phyloP scores from a whole-genome alignment of 2,888 invertebrate species.

The Scelioninae gen. 2 region DNA sequence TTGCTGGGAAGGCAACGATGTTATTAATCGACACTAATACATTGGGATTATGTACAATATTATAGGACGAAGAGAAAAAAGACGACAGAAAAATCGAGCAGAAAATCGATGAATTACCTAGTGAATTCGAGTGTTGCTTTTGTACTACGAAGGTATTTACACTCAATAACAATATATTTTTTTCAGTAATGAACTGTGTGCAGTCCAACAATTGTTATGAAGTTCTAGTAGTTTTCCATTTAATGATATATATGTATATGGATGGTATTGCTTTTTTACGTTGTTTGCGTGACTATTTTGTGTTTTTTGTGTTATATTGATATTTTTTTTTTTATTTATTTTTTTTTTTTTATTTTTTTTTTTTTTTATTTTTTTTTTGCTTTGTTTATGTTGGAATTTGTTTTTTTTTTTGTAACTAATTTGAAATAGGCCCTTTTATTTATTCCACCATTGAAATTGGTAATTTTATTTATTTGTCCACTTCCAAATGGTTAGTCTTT shows the following conservation, averaged over 20 bases:
- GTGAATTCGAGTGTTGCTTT: slow-evolving; percentile 98
- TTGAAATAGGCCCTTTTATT: too few relatives aligned
- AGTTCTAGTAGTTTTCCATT: slow-evolving; percentile 46
- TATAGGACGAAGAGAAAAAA: slow-evolving; percentile 81
- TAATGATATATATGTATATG: slow-evolving; percentile 49
- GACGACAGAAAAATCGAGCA: slow-evolving; percentile 78
- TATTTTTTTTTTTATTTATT: too few relatives aligned
- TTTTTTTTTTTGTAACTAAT: too few relatives aligned
- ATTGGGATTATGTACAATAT: slow-evolving; percentile 68
- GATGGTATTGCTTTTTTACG: slow-evolving; percentile 36
- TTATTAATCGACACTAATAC: slow-evolving; percentile 54
- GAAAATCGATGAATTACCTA: slow-evolving; percentile 91
- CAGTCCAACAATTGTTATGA: slow-evolving; percentile 54
- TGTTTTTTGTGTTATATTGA: too few relatives aligned
- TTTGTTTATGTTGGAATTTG: too few relatives aligned
- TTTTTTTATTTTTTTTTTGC: too few relatives aligned
- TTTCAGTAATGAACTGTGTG: slow-evolving; percentile 56
- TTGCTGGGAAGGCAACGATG: slow-evolving; percentile 32
- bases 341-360: too few relatives aligned
- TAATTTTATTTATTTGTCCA: too few relatives aligned
- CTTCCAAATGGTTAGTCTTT: too few relatives aligned
- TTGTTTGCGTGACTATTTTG: not conserved
- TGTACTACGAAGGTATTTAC: slow-evolving; percentile 93
- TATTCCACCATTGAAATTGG: too few relatives aligned
- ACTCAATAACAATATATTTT: slow-evolving; percentile 64